Base-by-base conservation (phyloP, 2,797 vertebrate species). In the Sandelia bainsii region DNA sequence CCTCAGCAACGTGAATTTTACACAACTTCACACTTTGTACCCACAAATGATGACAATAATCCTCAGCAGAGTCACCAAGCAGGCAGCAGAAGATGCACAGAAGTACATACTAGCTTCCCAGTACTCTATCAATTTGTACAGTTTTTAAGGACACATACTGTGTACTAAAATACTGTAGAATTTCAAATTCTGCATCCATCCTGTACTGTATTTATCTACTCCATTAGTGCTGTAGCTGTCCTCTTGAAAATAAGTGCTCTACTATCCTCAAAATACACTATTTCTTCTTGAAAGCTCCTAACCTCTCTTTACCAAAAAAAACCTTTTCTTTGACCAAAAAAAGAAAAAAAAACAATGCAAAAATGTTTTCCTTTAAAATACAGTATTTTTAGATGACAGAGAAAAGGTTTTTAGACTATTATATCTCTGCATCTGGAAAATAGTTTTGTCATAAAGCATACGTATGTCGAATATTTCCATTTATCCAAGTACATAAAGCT, bases 41-140 rank as follows among this genome's bases (percentile, higher is more conserved):
- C 51, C n/a, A 40, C 32, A 65, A 66, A 69, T 54, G 42, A 65
- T 48, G 29, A 29, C n/a, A 69, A 59, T 67, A 75, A 79, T 74
- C 66, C 45, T 40, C 29, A 23, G n/a, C 23, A 76, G 70, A 77
- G 20, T 73, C 62, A 40, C 14, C 17, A 11, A 40, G n/a, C 39
- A 73, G 39, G 34, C 5, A 69, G 22, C n/a, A 65, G 45, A 58
- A 44, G 17, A 54, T 37, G 17, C 44, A 65, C 11, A 59, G 40
- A 17, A n/a, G n/a, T 42, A 19, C 40, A 62, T 71, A 6, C 40
- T 14, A 3, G 39, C 39, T 58, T 69, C n/a, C 19, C 12, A 34
- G 22, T 14, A 27, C 16, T 61, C 22, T 19, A 22, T 67, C 37
- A 22, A 63, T 9, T 46, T 32, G 6, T 46, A 66, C 13, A 52